Evolutionary conservation across 2,797 vertebrate genomes (phyloP), one percentile per base, ranked within the genome.

Genomic region (Neomorphus geoffroyi): DNA sequence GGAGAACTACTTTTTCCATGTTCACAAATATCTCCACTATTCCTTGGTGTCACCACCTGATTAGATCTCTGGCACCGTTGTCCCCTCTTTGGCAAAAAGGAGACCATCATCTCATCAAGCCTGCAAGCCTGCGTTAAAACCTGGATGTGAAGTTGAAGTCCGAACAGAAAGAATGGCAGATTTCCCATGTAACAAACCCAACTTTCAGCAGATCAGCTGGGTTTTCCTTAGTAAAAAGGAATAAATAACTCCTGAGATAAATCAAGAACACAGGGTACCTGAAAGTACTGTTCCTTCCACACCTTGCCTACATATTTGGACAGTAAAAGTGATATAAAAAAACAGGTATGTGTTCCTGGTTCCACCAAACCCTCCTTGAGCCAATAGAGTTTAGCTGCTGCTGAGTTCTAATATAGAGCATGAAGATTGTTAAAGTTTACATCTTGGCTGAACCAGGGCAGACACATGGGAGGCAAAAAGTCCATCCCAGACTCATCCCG

Each of bases 1-100:
- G 58, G 39, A 96, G 79, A 93, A 79, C 73, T 80, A 81, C 80
- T 81, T 96, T 94, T 96, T 87, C 73, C 58, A 61, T 82, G 78
- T 92, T 84, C 78, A 79, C 86, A 94, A 92, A 79, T 86, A 94
- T 88, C 91, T 80, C 74, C 27, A 13, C 79, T 84, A 77, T 91
- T 67, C 92, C 69, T 82, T 46, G 64, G 61, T 96, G 88, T 96
- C 95, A 95, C 88, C 90, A 94, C 92, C 88, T 96, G 92, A 96
- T 96, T 90, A 93, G 86, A 96, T 96, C 93, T 96, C 77, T 95
- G 97, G 92, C 85, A 89, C 33, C 0, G 0, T 8, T 5, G 84
- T 70, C 94, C 90, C 62, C 50, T 41, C 86, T 90, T 64, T 95
- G 90, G 92, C 95, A 94, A 48, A 0, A 22, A 77, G 39, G 54